phyloP scores from a whole-genome alignment of 2,797 vertebrate species.

The Pelodytes ibericus region DNA sequence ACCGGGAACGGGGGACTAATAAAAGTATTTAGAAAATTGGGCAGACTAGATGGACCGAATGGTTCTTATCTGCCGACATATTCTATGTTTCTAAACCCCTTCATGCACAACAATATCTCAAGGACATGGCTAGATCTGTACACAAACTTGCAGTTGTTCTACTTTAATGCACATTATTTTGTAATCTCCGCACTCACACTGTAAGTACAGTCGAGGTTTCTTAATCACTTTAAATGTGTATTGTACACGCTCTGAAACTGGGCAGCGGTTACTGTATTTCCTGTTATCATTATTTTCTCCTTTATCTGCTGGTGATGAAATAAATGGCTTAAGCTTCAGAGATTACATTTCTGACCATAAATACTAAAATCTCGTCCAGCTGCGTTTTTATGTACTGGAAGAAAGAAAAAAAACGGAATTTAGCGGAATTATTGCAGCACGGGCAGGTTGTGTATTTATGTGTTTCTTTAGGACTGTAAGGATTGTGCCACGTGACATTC shows the following conservation, averaged over 20 bases:
- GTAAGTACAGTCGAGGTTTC: background rate
- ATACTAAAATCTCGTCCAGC: background rate
- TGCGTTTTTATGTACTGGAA: background rate
- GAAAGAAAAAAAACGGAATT: background rate
- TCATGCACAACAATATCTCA: no score
- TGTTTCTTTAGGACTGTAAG: background rate
- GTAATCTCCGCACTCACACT: background rate
- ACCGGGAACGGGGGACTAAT: no score
- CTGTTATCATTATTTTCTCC: background rate
- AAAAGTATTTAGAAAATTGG: no score
- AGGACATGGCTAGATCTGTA: no score
- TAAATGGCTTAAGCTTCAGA: background rate
- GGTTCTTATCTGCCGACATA: no score
- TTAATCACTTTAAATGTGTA: background rate
- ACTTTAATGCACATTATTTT: background rate
- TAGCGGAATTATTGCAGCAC: no score
- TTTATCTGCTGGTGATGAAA: conserved; percentile 10
- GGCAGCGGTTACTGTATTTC: background rate
- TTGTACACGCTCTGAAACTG: background rate
- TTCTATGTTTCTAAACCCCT: no score
- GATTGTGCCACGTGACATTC: conserved; percentile 1
- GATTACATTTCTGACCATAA: conserved; percentile 3
- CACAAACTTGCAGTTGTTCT: background rate
- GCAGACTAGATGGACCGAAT: no score
- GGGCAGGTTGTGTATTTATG: background rate